phyloP scores from a whole-genome alignment of 1,140 invertebrate genomes.

The Microplitis mediator region DNA sequence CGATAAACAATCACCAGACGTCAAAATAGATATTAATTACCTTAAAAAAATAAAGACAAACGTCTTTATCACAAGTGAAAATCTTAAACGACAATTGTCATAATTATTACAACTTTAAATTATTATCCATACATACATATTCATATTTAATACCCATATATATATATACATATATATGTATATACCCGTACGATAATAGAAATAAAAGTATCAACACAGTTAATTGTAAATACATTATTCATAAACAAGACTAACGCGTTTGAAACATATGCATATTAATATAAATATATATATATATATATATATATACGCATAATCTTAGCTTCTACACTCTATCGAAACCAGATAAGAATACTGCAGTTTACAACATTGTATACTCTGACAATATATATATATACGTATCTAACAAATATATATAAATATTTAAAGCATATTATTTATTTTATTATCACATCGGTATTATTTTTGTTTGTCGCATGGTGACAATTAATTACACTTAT shows the following conservation, averaged over 20 bases:
- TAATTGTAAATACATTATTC: conserved; percentile 54
- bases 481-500: conserved; percentile 32
- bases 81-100: no score
- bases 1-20: no score
- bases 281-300: neutral
- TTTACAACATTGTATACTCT: neutral
- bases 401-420: no score
- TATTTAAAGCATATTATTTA: neutral
- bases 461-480: conserved; percentile 1
- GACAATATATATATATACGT: neutral
- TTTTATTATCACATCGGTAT: neutral
- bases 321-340: no score
- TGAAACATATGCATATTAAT: neutral
- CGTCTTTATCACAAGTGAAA: no score
- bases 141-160: conserved; percentile 14
- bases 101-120: no score
- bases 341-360: no score
- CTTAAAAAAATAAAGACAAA: conserved; percentile 11
- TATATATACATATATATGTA: neutral
- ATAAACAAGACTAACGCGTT: conserved; percentile 40
- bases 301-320: neutral
- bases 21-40: no score
- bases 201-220: conserved; percentile 37
- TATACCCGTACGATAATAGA: neutral
- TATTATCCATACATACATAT: conserved; percentile 19